Evolutionary conservation across 2,888 invertebrate genomes (phyloP).

Genomic region (Phaonia tiefii): DNA sequence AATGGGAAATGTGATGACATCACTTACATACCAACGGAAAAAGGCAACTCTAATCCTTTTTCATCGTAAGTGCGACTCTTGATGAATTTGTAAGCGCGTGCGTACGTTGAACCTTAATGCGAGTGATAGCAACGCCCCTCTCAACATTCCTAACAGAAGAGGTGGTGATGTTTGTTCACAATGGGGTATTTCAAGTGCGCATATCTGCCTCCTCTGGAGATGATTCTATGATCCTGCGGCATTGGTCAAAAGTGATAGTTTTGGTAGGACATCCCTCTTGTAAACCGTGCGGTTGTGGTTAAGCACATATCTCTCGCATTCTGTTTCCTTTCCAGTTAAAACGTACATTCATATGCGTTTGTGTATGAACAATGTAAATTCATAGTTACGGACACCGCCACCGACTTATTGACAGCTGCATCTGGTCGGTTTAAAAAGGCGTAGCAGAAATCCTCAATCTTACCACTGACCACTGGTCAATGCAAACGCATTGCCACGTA

Average conservation of each 20-base stretch:
- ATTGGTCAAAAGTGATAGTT: too few species aligned
- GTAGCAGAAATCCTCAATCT: neutral
- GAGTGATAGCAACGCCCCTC: slow-evolving; percentile 32
- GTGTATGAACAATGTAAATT: too few species aligned
- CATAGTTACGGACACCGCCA: too few species aligned
- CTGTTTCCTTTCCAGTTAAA: too few species aligned
- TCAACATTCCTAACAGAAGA: neutral
- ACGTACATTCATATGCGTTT: neutral
- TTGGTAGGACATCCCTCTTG: too few species aligned
- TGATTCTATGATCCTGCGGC: too few species aligned
- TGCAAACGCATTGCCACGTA: neutral
- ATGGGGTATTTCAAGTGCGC: neutral
- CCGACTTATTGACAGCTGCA: slow-evolving; percentile 63
- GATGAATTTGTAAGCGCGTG: slow-evolving; percentile 11
- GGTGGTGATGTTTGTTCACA: neutral
- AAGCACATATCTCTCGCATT: too few species aligned
- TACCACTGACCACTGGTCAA: slow-evolving; percentile 43
- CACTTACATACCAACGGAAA: neutral
- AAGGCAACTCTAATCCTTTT: slow-evolving; percentile 52
- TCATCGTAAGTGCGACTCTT: neutral
- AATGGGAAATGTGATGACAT: slow-evolving; percentile 10
- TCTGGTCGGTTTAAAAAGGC: slow-evolving; percentile 9
- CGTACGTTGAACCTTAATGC: slow-evolving; percentile 1
- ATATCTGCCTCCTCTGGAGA: too few species aligned
- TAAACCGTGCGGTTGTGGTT: too few species aligned